Conservation (phyloP, 2,888 invertebrate genomes). For the Leptinotarsa rubiginosa region DNA sequence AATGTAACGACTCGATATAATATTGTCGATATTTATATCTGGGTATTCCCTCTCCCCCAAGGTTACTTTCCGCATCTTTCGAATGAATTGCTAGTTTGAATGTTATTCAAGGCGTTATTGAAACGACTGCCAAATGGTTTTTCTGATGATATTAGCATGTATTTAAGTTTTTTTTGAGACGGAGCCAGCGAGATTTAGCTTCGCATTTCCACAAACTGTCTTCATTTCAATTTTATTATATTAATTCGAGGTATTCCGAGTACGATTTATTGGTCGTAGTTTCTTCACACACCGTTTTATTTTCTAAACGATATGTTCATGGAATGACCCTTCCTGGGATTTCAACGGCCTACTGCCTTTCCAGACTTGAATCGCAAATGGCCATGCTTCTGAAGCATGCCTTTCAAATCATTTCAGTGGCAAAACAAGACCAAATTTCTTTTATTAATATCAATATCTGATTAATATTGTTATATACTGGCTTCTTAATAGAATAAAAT, state of each 20-base stretch:
- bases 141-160: conserved; percentile 12
- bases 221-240: neutral
- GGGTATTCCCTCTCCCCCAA: conserved; percentile 23
- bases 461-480: no score
- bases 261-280: neutral
- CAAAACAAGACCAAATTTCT: no score
- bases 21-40: conserved; percentile 2
- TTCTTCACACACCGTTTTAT: no score
- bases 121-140: conserved; percentile 22
- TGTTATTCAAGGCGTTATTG: neutral
- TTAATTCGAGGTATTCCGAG: neutral
- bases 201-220: neutral
- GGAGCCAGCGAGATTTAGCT: neutral
- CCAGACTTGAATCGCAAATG: no score
- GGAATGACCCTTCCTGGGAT: no score
- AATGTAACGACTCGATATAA: neutral
- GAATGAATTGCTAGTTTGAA: conserved; percentile 8
- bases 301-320: no score
- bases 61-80: neutral
- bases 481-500: no score
- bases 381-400: no score
- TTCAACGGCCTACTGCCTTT: no score
- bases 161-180: neutral
- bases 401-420: no score
- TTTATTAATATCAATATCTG: no score